phyloP scores from a whole-genome alignment of 2,113 vertebrate genomes.

The Pedetes capensis region DNA sequence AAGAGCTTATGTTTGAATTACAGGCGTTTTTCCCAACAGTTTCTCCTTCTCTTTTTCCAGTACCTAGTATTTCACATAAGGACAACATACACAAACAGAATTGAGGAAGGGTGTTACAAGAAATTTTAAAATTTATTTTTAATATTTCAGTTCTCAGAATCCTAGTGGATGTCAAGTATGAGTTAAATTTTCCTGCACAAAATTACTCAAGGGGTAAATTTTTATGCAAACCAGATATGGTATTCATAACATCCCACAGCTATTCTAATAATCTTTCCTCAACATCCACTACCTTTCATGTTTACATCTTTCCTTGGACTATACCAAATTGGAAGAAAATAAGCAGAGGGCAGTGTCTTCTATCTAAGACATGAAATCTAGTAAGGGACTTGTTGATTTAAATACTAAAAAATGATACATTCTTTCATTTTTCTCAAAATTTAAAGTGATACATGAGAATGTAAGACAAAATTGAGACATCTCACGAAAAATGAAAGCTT shows the following conservation, averaged over 20 bases:
- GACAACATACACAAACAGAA: neutral
- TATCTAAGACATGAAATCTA: neutral
- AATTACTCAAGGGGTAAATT: neutral
- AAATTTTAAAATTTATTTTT: neutral
- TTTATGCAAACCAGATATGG: conserved; percentile 17
- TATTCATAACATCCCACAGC: neutral
- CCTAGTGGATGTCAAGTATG: neutral
- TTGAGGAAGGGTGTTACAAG: too few relatives aligned
- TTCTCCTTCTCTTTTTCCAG: neutral
- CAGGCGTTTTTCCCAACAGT: neutral
- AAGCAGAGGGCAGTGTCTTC: neutral
- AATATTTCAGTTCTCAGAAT: conserved; percentile 6
- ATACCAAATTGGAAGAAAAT: neutral
- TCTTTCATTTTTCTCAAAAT: conserved; percentile 30
- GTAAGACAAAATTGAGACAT: conserved; percentile 17
- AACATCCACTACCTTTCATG: neutral
- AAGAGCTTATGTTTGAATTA: neutral
- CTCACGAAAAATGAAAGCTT: neutral
- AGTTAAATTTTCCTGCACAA: neutral
- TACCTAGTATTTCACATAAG: neutral
- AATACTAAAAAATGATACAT: neutral
- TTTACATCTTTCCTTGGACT: conserved; percentile 35
- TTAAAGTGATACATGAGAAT: neutral
- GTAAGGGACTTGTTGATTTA: neutral
- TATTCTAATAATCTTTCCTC: neutral